Conservation (phyloP, 2,797 vertebrate genomes). For the Tapirus indicus region DNA sequence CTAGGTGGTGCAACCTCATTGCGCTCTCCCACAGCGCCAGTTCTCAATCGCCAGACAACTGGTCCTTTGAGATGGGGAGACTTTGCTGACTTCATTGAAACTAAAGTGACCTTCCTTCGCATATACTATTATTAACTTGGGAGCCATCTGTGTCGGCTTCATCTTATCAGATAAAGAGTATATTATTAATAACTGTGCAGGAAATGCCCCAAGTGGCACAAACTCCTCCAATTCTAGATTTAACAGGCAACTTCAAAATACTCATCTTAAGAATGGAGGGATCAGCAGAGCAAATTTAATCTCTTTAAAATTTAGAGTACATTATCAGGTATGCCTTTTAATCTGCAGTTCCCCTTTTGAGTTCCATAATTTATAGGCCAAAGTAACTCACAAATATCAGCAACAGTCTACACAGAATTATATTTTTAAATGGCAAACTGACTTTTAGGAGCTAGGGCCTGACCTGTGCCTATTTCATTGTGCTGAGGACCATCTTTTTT, state of each 20-base stretch:
- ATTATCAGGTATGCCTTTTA: background rate
- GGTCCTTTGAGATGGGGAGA: background rate
- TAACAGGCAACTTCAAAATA: background rate
- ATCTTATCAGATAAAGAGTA: background rate
- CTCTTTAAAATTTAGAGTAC: background rate
- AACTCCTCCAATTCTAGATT: background rate
- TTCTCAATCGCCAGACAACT: background rate
- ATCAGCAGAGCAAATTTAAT: background rate
- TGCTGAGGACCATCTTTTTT: background rate
- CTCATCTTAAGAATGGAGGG: background rate
- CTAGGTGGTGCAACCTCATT: constrained; percentile 18
- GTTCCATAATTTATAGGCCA: background rate
- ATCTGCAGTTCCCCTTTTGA: background rate
- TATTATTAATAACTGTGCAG: background rate
- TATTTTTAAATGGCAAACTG: background rate
- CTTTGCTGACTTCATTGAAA: background rate
- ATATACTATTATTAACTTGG: background rate
- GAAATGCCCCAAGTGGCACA: background rate
- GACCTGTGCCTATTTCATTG: background rate
- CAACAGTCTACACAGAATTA: background rate
- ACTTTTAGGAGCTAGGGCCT: background rate
- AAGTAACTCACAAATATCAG: background rate
- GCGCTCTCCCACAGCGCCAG: fast-evolving
- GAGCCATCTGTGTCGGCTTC: background rate
- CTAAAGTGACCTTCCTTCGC: background rate